A percentile compares a stretch with the other conserved stretches of the same genome.
phyloP scores from a whole-genome alignment of 1,140 invertebrate genomes.

The Zaprionus kolodkinae region DNA sequence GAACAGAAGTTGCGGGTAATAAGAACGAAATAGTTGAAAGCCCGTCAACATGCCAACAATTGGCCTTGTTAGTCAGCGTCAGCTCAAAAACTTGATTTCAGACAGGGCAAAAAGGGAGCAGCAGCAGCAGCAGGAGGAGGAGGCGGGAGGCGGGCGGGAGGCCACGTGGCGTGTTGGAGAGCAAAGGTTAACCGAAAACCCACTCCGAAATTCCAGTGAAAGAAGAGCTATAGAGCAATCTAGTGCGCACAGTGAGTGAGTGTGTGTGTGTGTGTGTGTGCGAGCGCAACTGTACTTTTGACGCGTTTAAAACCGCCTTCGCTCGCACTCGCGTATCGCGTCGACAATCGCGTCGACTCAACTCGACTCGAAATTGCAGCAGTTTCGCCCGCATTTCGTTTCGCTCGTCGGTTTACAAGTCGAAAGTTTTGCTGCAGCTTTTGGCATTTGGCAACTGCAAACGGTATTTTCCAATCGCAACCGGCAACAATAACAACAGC shows the following conservation, averaged over 20 bases:
- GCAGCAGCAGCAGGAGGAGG: not conserved
- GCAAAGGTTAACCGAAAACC: constrained; percentile 14
- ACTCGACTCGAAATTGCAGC: constrained; percentile 34
- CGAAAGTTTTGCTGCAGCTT: constrained; percentile 54
- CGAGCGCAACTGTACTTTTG: constrained; percentile 52
- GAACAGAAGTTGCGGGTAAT: constrained; percentile 19
- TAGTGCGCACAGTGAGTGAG: not conserved
- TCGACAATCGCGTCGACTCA: constrained; percentile 44
- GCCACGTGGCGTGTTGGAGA: not conserved
- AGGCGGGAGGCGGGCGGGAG: too few relatives aligned
- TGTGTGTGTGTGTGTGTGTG: not conserved
- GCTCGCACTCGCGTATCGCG: constrained; percentile 42
- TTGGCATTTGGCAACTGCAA: constrained; percentile 32
- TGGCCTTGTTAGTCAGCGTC: constrained; percentile 49
- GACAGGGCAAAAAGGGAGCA: not conserved
- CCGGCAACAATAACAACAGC: not conserved
- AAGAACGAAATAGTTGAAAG: constrained; percentile 33
- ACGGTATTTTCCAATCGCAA: constrained; percentile 13
- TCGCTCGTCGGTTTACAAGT: constrained; percentile 31
- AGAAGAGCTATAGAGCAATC: constrained; percentile 20
- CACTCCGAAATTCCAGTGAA: constrained; percentile 20
- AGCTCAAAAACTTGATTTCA: constrained; percentile 45
- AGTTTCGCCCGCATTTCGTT: constrained; percentile 39
- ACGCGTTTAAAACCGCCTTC: constrained; percentile 60
- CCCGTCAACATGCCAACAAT: constrained; percentile 49